phyloP scores from a whole-genome alignment of 1,140 invertebrate genomes.

The Nasonia longicornis region DNA sequence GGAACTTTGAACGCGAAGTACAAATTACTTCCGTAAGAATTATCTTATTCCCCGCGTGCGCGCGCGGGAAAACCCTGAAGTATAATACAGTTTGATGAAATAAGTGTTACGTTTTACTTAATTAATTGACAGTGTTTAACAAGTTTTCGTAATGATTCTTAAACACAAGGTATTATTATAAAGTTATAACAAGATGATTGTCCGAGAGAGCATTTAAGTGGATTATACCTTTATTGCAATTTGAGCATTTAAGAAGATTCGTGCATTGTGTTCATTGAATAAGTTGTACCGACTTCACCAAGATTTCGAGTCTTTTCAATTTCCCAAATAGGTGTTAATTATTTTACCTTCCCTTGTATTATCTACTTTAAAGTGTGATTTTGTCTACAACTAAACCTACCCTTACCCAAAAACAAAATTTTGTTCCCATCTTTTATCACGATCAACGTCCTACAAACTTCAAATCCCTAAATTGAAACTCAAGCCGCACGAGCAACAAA shows the following conservation, averaged over 20 bases:
- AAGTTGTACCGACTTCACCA: too few relatives aligned
- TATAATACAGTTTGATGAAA: background rate
- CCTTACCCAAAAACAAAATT: too few relatives aligned
- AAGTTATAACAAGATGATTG: background rate
- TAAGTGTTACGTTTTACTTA: background rate
- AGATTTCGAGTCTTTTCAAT: too few relatives aligned
- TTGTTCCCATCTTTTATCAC: too few relatives aligned
- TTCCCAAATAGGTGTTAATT: too few relatives aligned
- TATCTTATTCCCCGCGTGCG: background rate
- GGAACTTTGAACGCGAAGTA: background rate
- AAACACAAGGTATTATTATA: background rate
- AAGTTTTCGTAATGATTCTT: background rate
- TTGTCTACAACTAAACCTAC: too few relatives aligned
- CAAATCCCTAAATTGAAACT: too few relatives aligned
- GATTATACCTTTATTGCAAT: background rate
- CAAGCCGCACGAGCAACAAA: too few relatives aligned
- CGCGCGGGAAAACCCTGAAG: background rate
- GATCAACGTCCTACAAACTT: too few relatives aligned
- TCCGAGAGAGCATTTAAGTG: background rate
- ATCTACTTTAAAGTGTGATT: too few relatives aligned
- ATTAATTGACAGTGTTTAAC: background rate
- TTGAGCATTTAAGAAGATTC: background rate
- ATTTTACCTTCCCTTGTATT: too few relatives aligned
- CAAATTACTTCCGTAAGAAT: slow-evolving; percentile 22
- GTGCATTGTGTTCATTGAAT: too few relatives aligned